A percentile compares a stretch with the other conserved stretches of the same genome.
These are phyloP conservation scores for Eleutherodactylus coqui DNA, from an alignment of 2,797 vertebrate species.

Conservation along the genomic window DNA sequence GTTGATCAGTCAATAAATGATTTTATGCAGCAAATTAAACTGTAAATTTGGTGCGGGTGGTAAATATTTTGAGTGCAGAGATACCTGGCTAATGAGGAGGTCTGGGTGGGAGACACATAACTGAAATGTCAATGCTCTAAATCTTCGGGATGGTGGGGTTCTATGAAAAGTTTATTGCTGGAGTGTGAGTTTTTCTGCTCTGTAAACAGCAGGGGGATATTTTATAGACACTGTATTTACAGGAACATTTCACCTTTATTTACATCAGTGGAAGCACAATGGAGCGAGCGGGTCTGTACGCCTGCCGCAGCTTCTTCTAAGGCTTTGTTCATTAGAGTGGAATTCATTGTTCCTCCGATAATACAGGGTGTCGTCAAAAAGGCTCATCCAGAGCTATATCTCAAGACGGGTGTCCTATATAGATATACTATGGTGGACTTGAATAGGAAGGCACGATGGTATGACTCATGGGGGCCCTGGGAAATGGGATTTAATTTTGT, in stretches of 20 bases:
- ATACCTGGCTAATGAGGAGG: slow-evolving; percentile 80
- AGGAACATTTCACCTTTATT: slow-evolving; percentile 65
- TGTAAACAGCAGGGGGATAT: slow-evolving; percentile 69
- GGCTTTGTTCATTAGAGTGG: neutral
- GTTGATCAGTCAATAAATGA: slow-evolving; percentile 93
- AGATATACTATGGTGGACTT: too few relatives aligned
- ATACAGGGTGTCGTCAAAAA: too few relatives aligned
- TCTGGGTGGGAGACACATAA: slow-evolving; percentile 71
- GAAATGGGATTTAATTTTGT: too few relatives aligned
- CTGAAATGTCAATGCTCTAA: slow-evolving; percentile 80
- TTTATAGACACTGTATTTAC: slow-evolving; percentile 70
- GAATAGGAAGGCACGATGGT: too few relatives aligned
- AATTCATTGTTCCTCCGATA: neutral
- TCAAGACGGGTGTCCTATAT: too few relatives aligned
- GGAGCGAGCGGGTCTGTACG: slow-evolving; percentile 26
- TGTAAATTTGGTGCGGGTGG: slow-evolving; percentile 87
- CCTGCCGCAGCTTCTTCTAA: neutral
- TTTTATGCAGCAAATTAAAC: slow-evolving; percentile 93
- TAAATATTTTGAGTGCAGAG: slow-evolving; percentile 89
- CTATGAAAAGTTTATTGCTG: slow-evolving; percentile 71
- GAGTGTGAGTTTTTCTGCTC: slow-evolving; percentile 58
- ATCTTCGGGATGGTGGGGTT: slow-evolving; percentile 72
- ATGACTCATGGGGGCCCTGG: too few relatives aligned
- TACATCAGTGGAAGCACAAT: slow-evolving; percentile 58
- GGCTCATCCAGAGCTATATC: too few relatives aligned